Evolutionary conservation across 2,797 vertebrate genomes (phyloP), one percentile per base, ranked within the genome.

Genomic region (Columba guinea): DNA sequence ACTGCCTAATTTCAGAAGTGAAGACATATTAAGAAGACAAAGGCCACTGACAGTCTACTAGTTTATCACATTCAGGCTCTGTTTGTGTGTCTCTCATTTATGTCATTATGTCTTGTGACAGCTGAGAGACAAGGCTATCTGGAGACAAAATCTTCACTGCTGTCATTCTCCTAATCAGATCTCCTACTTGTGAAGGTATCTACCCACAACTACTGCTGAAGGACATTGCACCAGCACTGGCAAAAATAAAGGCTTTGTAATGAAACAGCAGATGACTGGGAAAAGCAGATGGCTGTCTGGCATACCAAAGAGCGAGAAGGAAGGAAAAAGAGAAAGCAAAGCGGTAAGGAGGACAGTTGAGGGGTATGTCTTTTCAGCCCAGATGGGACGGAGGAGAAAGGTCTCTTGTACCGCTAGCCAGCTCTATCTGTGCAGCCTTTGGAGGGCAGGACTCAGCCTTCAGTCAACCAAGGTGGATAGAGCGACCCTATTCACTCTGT

Each of bases 401-500:
- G 10, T 59, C 14, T 76, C 30, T 44, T 14, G 4, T 7, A 13
- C 7, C 52, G 34, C 19, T n/a, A 63, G 11, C 0, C 6, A 70
- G 8, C 10, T 9, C 1, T 75, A 19, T 49, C 49, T 80, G 26
- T 39, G 46, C 15, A 85, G 44, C 9, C 35, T 64, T 75, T 44
- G 51, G 46, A 74, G 58, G 41, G 2, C 7, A 74, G 13, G 11
- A 46, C 37, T 53, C 28, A 52, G 27, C 24, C 49, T 68, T 53
- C 49, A 13, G 30, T 5, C 51, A 37, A 0, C 13, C 56, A 35
- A 46, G 46, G 26, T 12, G 34, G 13, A 18, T 26, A 51, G 49
- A 71, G 15, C 20, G 30, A 60, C 10, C 4, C 34, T 30, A 2
- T 22, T 58, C 28, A 27, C 16, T n/a, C 62, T 0, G 0, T 15